Conservation (phyloP, 2,113 vertebrate genomes). For the Heterochromis multidens region DNA sequence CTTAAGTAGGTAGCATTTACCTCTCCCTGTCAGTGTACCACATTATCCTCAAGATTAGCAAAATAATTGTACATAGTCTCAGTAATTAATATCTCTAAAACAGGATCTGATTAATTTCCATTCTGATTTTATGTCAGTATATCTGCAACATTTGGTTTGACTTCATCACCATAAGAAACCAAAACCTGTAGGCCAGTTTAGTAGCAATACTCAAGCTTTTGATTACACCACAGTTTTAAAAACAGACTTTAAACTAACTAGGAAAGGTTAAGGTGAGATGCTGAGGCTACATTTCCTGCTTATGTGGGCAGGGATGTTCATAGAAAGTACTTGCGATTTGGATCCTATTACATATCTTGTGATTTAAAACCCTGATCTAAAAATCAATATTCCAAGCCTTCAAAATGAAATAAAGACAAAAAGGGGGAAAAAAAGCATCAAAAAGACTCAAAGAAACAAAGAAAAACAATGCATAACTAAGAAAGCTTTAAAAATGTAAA, state of each 20-base stretch:
- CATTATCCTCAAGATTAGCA: too few relatives aligned
- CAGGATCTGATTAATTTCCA: not conserved
- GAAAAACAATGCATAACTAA: not conserved
- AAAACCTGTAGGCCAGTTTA: not conserved
- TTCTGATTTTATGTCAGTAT: not conserved
- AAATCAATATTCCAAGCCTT: not conserved
- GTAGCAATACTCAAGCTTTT: not conserved
- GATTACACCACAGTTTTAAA: not conserved
- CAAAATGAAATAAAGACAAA: not conserved
- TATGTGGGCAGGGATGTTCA: not conserved
- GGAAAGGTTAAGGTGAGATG: not conserved
- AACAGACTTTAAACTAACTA: not conserved
- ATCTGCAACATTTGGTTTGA: not conserved
- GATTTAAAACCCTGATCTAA: not conserved
- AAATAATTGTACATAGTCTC: too few relatives aligned
- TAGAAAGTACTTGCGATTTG: not conserved
- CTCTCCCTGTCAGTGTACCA: too few relatives aligned
- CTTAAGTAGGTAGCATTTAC: too few relatives aligned
- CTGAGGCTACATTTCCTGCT: not conserved
- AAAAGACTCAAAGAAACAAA: not conserved
- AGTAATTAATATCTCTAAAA: not conserved
- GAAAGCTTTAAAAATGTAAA: constrained; percentile 29
- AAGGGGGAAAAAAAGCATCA: not conserved
- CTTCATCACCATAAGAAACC: not conserved
- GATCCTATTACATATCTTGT: not conserved